Evolutionary conservation across 2,113 vertebrate species (phyloP), one percentile per base, ranked within the genome.

Genomic region (Oryzias celebensis): DNA sequence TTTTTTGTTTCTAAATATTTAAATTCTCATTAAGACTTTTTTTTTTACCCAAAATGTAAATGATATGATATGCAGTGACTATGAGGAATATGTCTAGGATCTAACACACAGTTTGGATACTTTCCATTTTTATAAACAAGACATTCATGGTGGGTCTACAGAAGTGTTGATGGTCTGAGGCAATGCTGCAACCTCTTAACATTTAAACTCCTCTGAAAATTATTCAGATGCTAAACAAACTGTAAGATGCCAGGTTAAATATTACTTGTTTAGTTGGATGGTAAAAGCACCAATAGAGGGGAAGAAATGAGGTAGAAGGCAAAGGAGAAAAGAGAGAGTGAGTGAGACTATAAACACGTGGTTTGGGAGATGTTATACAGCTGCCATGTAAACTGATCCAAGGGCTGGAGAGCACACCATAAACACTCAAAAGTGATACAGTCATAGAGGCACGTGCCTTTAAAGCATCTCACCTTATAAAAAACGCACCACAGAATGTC

Each of bases 261-360:
- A 16, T 7, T 47, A 7, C 44, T 16, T 46, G 44, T 46, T 16
- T 46, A 46, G 23, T 13, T 22, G 46, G 16, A 14, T 55, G 50
- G 54, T n/a, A 67, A 13, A 15, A 73, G 23, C 56, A 47, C 23
- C 43, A 52, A 42, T 70, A n/a, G 54, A 68, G 47, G 68, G 7
- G 59, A 61, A 57, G 65, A 63, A 60, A 51, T 47, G 18, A 4
- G 41, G 44, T 52, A 67, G 51, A 61, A 36, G 65, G 15, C 36
- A 18, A 46, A 49, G 58, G 58, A 61, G 56, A 49, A 62, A 72
- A 23, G 53, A 59, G 58, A 65, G 59, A 7, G 68, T 69, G 75
- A 81, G 58, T 83, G 78, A 80, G 62, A 67, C 70, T 80, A 65
- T 85, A 86, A 89, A 87, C 82, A 86, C 73, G 82, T 65, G 20